Evolutionary conservation across 2,113 vertebrate genomes (phyloP).

Genomic region (Podarcis raffonei): DNA sequence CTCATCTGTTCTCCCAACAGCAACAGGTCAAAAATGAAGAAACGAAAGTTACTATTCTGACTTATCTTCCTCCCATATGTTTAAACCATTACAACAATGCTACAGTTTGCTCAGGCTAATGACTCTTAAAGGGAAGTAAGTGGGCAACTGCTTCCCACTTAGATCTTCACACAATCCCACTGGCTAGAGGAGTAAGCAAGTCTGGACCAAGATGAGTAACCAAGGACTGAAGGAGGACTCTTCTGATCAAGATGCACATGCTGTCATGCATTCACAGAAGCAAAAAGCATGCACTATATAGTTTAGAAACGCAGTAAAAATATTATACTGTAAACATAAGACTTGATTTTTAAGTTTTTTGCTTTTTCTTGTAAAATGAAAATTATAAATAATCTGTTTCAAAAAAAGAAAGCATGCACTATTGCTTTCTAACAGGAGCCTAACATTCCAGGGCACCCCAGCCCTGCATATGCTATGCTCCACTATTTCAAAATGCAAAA

Average conservation of each 20-base stretch:
- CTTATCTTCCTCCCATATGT: not conserved
- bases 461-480: not conserved
- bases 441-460: not conserved
- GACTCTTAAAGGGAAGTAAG: not conserved
- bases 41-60: too few species aligned
- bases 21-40: not conserved
- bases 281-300: not conserved
- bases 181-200: not conserved
- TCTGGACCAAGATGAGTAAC: too few species aligned
- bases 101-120: not conserved
- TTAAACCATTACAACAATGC: not conserved
- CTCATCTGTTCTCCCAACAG: not conserved
- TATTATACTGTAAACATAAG: too few species aligned
- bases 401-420: not conserved
- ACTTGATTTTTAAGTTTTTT: too few species aligned
- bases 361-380: too few species aligned
- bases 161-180: not conserved
- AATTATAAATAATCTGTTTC: too few species aligned
- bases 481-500: not conserved
- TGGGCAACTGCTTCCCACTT: not conserved
- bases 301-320: too few species aligned
- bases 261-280: not conserved
- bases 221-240: not conserved
- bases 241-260: not conserved
- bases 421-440: not conserved